These are phyloP conservation scores for Zaprionus africanus DNA, from an alignment of 1,140 invertebrate genomes.

Conservation along the genomic window DNA sequence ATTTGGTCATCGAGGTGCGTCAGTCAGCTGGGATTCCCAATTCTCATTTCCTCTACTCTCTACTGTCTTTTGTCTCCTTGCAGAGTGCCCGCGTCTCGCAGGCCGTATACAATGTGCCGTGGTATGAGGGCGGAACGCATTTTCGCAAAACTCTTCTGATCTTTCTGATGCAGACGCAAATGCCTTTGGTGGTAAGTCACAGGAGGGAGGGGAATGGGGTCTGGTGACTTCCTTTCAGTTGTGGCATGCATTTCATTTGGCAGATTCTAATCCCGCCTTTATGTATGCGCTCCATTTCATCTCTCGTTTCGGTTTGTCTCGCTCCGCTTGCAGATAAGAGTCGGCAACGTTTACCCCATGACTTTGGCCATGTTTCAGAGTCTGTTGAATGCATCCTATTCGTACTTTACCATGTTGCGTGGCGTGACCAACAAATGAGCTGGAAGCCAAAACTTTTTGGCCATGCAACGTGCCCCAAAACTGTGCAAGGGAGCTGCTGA, in stretches of 20 bases:
- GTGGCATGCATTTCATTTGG: constrained; percentile 58
- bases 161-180: constrained; percentile 74
- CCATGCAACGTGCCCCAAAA: constrained; percentile 7
- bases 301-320: constrained; percentile 40
- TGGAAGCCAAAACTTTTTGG: constrained; percentile 65
- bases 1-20: constrained; percentile 66
- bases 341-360: constrained; percentile 82
- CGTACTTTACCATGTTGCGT: constrained; percentile 80
- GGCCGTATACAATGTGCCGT: constrained; percentile 66
- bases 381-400: constrained; percentile 79
- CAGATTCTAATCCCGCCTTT: constrained; percentile 70
- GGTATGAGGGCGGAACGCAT: constrained; percentile 49
- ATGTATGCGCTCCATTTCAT: constrained; percentile 74
- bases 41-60: background rate
- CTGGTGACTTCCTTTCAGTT: constrained; percentile 7
- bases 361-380: constrained; percentile 83
- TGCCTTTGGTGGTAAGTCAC: constrained; percentile 65
- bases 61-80: background rate
- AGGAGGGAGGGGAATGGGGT: background rate
- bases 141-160: constrained; percentile 73
- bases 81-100: constrained; percentile 57
- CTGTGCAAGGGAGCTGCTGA: background rate
- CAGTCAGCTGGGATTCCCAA: background rate
- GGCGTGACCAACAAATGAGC: constrained; percentile 78
- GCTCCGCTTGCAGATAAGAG: constrained; percentile 65